Percentiles rank a stretch among this genome's conserved stretches.
phyloP scores from a whole-genome alignment of 1,140 invertebrate genomes.

The Trichonephila clavipes region DNA sequence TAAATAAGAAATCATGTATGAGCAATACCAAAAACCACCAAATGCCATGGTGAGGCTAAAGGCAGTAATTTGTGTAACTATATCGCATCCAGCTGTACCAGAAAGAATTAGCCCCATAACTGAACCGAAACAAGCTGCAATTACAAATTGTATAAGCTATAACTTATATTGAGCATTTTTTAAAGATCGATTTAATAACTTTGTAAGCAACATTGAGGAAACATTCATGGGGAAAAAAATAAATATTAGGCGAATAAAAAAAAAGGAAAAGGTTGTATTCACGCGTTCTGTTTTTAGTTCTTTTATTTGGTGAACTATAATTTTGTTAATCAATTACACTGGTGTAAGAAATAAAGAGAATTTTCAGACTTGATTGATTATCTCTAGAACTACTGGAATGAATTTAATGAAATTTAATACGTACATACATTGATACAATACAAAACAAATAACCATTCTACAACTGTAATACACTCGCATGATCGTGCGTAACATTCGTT shows the following conservation, averaged over 20 bases:
- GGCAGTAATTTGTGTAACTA: neutral
- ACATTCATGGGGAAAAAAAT: neutral
- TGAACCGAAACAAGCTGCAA: slow-evolving; percentile 86
- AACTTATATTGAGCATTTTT: neutral
- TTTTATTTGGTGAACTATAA: too few species aligned
- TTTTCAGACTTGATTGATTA: too few species aligned
- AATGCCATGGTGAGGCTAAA: slow-evolving; percentile 45
- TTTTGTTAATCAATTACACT: too few species aligned
- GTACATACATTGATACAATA: too few species aligned
- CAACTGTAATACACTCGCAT: too few species aligned
- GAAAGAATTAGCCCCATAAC: slow-evolving; percentile 86
- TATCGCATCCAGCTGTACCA: slow-evolving; percentile 86
- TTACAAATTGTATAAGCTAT: neutral
- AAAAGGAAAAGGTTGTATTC: too few species aligned
- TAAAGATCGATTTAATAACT: neutral
- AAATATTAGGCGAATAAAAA: neutral
- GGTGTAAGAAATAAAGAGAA: too few species aligned
- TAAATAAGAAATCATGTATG: slow-evolving; percentile 69
- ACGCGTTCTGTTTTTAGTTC: too few species aligned
- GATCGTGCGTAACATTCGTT: too few species aligned
- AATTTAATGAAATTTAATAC: too few species aligned
- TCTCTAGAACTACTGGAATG: too few species aligned
- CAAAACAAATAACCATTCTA: too few species aligned
- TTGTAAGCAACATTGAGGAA: neutral
- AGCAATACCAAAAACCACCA: slow-evolving; percentile 68